A percentile compares a stretch with the other conserved stretches of the same genome.
phyloP scores from a whole-genome alignment of 2,113 vertebrate genomes.

The Motacilla tschutschensis region DNA sequence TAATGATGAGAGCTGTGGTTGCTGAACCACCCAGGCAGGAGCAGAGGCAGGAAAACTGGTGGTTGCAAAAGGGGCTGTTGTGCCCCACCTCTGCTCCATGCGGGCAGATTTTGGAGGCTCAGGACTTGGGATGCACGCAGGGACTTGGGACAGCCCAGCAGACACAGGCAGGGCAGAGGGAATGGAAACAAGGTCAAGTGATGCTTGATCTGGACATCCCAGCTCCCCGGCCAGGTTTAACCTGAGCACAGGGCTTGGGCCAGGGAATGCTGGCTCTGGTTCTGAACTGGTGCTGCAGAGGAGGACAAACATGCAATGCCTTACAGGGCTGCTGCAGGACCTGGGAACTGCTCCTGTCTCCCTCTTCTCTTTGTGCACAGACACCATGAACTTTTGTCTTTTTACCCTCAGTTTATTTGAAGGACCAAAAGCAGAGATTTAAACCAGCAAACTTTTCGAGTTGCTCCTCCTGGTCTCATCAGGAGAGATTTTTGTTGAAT shows the following conservation, averaged over 20 bases:
- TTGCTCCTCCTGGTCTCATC: neutral
- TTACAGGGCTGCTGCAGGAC: neutral
- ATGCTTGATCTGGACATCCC: neutral
- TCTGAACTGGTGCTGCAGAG: neutral
- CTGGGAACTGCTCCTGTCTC: neutral
- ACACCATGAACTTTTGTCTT: neutral
- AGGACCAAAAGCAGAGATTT: neutral
- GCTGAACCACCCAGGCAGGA: constrained; percentile 55
- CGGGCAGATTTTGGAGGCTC: neutral
- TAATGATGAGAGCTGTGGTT: constrained; percentile 47
- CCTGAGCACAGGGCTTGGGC: neutral
- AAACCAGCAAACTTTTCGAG: neutral
- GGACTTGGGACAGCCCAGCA: neutral
- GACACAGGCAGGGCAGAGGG: neutral
- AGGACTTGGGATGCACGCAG: neutral
- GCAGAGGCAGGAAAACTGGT: neutral
- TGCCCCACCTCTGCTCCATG: neutral
- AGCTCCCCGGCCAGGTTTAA: neutral
- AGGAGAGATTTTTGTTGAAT: neutral
- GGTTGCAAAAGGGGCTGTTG: neutral
- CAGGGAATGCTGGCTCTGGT: neutral
- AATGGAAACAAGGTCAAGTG: neutral
- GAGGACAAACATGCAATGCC: rapidly evolving
- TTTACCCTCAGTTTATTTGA: neutral
- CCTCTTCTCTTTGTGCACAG: neutral